Conservation (phyloP, 2,888 invertebrate genomes). For the Eupeodes latifasciatus region DNA sequence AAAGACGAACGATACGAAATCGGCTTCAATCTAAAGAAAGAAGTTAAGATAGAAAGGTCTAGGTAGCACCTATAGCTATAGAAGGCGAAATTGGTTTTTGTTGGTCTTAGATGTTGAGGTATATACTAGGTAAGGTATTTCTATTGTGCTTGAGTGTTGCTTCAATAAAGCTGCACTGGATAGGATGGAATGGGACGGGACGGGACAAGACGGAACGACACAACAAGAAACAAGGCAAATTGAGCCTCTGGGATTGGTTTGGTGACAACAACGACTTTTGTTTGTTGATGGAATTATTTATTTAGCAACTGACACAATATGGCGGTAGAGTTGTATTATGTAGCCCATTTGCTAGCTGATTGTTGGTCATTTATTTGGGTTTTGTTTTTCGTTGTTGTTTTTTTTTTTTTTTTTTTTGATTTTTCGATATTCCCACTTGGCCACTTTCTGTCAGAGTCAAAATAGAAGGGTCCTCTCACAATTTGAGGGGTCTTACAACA, state of each 20-base stretch:
- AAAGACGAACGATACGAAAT: conserved; percentile 26
- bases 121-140: neutral
- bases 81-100: neutral
- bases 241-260: conserved; percentile 46
- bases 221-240: conserved; percentile 15
- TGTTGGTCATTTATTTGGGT: conserved; percentile 27
- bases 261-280: conserved; percentile 39
- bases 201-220: too few relatives aligned
- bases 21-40: conserved; percentile 25
- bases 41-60: conserved; percentile 1
- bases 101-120: neutral
- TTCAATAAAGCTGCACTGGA: neutral
- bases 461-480: neutral
- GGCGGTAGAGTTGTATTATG: conserved; percentile 36
- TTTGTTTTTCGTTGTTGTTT: neutral
- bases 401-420: neutral
- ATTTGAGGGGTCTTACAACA: neutral
- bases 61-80: neutral
- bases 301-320: conserved; percentile 44
- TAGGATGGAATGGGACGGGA: neutral
- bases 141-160: conserved; percentile 10
- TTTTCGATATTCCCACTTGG: conserved; percentile 8
- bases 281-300: conserved; percentile 56
- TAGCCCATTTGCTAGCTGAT: conserved; percentile 15
- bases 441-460: conserved; percentile 6